Evolutionary conservation across 2,113 vertebrate species (phyloP).

Genomic region (Aptenodytes forsteri): DNA sequence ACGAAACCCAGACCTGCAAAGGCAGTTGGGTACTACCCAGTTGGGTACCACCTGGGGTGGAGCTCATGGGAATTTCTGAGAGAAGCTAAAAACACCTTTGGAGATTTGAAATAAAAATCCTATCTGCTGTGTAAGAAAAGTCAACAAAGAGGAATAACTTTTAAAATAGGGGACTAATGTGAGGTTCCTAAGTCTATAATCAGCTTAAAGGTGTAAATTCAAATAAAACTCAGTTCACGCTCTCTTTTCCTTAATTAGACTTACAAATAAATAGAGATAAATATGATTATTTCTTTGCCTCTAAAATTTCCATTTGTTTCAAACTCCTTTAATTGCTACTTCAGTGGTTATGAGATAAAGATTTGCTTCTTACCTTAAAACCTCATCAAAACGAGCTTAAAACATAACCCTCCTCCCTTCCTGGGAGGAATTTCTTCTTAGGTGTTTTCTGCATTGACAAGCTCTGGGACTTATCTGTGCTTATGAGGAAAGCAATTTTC

Average conservation of each 20-base stretch:
- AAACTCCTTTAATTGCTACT: not conserved
- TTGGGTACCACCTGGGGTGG: not conserved
- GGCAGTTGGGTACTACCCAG: no score
- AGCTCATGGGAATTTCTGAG: not conserved
- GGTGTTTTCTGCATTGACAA: not conserved
- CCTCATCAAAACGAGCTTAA: not conserved
- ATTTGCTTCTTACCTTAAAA: slow-evolving; percentile 20
- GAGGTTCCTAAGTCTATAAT: not conserved
- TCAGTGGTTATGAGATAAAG: not conserved
- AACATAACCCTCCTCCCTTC: not conserved
- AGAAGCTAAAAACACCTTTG: not conserved
- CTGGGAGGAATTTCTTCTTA: not conserved
- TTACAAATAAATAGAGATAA: not conserved
- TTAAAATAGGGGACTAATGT: not conserved
- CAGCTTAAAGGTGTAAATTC: not conserved
- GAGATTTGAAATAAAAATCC: not conserved
- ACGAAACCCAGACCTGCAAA: not conserved
- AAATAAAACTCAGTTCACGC: not conserved
- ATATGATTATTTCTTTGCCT: not conserved
- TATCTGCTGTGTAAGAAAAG: not conserved
- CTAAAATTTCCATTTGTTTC: not conserved
- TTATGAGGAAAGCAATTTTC: slow-evolving; percentile 61
- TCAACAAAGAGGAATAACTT: not conserved
- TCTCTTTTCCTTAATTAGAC: not conserved
- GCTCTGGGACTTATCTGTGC: slow-evolving; percentile 49